These are phyloP conservation scores for Hylyphantes graminicola DNA, from an alignment of 1,140 invertebrate species.

Conservation along the genomic window DNA sequence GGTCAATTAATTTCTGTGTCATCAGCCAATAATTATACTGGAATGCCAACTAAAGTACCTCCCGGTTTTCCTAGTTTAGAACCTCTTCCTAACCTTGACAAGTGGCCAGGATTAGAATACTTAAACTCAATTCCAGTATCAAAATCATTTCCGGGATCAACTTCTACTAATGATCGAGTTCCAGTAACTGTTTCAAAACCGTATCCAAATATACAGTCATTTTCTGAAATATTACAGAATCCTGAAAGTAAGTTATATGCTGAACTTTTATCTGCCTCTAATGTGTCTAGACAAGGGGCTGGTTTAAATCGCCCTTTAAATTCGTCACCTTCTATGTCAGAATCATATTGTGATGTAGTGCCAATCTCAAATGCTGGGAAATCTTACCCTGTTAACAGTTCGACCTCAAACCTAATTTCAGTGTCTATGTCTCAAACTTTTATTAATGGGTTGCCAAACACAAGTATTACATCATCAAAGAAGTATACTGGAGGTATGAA, in stretches of 20 bases:
- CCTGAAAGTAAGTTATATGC: neutral
- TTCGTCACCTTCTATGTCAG: constrained; percentile 14
- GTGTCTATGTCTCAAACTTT: neutral
- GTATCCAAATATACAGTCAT: constrained; percentile 5
- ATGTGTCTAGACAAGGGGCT: neutral
- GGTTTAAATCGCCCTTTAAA: constrained; percentile 19
- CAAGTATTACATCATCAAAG: constrained; percentile 1
- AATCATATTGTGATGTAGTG: neutral
- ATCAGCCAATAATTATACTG: too few species aligned
- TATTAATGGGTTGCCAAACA: neutral
- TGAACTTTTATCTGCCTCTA: neutral
- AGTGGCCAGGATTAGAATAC: too few species aligned
- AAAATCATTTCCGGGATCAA: too few species aligned
- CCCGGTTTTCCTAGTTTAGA: too few species aligned
- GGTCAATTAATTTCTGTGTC: too few species aligned
- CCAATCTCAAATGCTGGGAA: constrained; percentile 15
- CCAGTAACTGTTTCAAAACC: constrained; percentile 8
- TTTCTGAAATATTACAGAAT: constrained; percentile 11
- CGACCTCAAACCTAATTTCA: neutral
- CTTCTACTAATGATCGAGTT: too few species aligned
- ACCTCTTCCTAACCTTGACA: too few species aligned
- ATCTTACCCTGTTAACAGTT: neutral
- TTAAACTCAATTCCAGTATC: too few species aligned
- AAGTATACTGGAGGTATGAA: neutral
- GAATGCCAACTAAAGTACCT: too few species aligned